phyloP scores from a whole-genome alignment of 23 tunicate species.

The Ascidia mentula region DNA sequence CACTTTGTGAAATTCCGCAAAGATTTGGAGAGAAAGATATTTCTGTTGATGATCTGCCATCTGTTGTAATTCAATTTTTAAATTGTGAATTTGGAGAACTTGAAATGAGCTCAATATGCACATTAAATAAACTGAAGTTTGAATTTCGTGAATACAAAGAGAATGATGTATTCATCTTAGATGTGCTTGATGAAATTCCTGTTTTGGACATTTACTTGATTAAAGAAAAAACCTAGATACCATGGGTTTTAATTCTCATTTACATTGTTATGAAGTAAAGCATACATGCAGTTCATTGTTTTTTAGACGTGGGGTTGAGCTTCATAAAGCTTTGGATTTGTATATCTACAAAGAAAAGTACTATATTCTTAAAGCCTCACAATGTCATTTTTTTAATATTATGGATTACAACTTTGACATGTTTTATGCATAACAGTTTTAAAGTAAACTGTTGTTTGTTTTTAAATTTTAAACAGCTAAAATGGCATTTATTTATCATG shows the following conservation, averaged over 20 bases:
- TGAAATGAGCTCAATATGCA: not conserved
- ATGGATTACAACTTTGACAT: no score
- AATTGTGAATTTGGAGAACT: no score
- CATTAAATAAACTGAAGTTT: not conserved
- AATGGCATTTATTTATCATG: constrained; percentile 9
- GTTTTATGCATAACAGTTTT: no score
- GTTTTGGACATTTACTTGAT: not conserved
- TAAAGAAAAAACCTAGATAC: not conserved
- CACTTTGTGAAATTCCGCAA: not conserved
- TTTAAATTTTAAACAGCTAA: not conserved
- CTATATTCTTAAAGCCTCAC: no score
- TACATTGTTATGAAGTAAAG: not conserved
- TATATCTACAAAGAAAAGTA: not conserved
- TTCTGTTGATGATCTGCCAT: not conserved
- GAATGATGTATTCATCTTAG: not conserved
- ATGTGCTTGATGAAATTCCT: not conserved
- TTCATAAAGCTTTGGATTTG: not conserved
- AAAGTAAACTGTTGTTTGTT: no score
- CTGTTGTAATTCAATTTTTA: not conserved
- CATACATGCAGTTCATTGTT: not conserved
- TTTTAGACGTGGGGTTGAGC: not conserved
- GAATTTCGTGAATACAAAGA: not conserved
- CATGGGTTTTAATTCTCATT: not conserved
- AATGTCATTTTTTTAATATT: no score
- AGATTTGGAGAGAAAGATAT: not conserved